A percentile compares a stretch with the other conserved stretches of the same genome.
Conservation (phyloP, 2,797 vertebrate species). For the Gobio occitaniae region DNA sequence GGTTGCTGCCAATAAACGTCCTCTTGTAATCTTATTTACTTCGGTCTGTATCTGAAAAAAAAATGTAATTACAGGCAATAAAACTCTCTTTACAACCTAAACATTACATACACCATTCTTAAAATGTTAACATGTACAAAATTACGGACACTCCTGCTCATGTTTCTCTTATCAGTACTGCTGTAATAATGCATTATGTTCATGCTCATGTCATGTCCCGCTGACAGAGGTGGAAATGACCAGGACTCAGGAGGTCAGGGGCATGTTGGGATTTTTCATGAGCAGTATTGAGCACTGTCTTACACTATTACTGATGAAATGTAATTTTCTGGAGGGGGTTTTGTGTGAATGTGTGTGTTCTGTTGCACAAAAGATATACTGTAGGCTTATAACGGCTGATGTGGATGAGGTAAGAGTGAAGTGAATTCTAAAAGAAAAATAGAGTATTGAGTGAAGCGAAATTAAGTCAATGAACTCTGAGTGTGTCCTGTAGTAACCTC, state of each 20-base stretch:
- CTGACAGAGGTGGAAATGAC: slow-evolving; percentile 1
- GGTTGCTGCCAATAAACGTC: neutral
- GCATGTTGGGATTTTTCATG: neutral
- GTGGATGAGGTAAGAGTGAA: too few relatives aligned
- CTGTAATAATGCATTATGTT: slow-evolving; percentile 2
- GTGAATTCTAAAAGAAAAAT: slow-evolving; percentile 3
- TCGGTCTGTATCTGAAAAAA: neutral
- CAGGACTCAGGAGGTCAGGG: neutral
- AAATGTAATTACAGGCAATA: neutral
- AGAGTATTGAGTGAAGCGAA: neutral
- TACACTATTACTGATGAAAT: neutral
- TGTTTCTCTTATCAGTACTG: slow-evolving; percentile 4
- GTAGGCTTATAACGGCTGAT: neutral
- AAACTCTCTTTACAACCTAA: slow-evolving; percentile 6
- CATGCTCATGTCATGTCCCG: neutral
- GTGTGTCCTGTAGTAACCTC: slow-evolving; percentile 38
- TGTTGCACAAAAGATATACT: neutral
- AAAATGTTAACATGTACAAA: neutral
- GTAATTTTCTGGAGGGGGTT: neutral
- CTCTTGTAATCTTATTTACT: neutral
- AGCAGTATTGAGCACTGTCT: neutral
- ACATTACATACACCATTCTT: neutral
- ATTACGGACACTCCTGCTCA: neutral
- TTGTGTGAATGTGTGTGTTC: neutral
- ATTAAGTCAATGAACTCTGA: slow-evolving; percentile 3